These are phyloP conservation scores for Holcopasites calliopsidis DNA, from an alignment of 1,140 invertebrate genomes.

Conservation along the genomic window DNA sequence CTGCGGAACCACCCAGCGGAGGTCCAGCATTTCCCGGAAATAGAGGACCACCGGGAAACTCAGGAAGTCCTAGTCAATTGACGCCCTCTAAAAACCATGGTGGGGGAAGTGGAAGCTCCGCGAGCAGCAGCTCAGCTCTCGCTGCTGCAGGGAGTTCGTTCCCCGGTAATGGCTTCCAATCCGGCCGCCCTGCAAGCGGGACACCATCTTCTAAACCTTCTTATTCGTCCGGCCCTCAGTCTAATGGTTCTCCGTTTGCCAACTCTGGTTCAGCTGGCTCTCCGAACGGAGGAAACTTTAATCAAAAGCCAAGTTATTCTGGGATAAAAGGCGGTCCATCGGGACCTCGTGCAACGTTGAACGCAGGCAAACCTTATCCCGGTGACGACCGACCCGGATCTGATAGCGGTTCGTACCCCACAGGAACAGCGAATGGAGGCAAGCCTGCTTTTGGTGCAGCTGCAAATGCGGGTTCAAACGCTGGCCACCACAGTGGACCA, in stretches of 20 bases:
- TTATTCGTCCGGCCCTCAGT: background rate
- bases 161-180: background rate
- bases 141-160: background rate
- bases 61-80: background rate
- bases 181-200: background rate
- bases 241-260: background rate
- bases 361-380: no score
- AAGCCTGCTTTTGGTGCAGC: no score
- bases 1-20: background rate
- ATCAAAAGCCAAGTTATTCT: background rate
- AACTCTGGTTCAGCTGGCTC: background rate
- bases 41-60: background rate
- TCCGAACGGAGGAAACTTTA: background rate
- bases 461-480: no score
- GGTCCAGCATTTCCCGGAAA: background rate
- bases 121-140: background rate
- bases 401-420: no score
- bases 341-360: no score
- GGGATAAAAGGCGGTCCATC: constrained; percentile 12
- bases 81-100: background rate
- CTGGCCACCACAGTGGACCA: background rate
- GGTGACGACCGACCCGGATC: no score
- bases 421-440: no score
- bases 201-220: background rate
- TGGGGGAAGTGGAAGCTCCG: background rate